Evolutionary conservation across 2,797 vertebrate genomes (phyloP).

Genomic region (Anguilla obscura): DNA sequence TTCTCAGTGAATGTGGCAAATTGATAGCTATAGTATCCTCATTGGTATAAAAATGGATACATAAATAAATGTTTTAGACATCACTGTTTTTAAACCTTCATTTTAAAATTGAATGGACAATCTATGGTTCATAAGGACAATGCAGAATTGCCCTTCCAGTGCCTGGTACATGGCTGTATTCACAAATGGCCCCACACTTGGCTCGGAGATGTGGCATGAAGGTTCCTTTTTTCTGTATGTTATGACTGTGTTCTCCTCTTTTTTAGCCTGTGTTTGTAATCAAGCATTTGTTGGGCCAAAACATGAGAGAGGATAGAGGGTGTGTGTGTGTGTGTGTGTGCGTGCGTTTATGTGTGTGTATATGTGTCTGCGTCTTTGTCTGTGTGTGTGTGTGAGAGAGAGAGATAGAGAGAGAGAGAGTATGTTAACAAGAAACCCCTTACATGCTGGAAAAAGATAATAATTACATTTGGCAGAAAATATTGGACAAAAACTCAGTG

Average conservation of each 20-base stretch:
- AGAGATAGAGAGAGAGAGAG: not conserved
- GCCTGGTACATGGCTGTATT: conserved; percentile 10
- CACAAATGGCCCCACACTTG: conserved; percentile 1
- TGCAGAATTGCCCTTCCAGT: conserved; percentile 19
- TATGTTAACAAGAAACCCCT: conserved; percentile 3
- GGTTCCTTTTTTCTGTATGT: conserved; percentile 33
- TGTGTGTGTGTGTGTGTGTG: not conserved
- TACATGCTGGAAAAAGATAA: not conserved
- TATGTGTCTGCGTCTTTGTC: not conserved
- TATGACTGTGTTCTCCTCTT: conserved; percentile 31
- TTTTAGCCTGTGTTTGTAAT: conserved; percentile 41
- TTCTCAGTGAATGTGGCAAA: not conserved
- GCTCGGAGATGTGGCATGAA: conserved; percentile 35
- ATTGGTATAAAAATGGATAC: too few relatives aligned
- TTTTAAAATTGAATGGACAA: conserved; percentile 42
- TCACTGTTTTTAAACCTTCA: not conserved
- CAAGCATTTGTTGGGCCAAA: conserved; percentile 17
- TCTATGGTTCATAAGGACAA: conserved; percentile 44
- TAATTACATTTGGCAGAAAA: not conserved
- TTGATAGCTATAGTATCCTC: too few relatives aligned
- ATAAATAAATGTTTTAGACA: too few relatives aligned
- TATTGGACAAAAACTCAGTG: not conserved
- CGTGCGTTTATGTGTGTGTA: not conserved
- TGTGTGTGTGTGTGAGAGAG: not conserved
- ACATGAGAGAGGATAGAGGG: not conserved